Evolutionary conservation across 92 coral and sea anemone genomes (phyloP).

Genomic region (Phymanthus crucifer): DNA sequence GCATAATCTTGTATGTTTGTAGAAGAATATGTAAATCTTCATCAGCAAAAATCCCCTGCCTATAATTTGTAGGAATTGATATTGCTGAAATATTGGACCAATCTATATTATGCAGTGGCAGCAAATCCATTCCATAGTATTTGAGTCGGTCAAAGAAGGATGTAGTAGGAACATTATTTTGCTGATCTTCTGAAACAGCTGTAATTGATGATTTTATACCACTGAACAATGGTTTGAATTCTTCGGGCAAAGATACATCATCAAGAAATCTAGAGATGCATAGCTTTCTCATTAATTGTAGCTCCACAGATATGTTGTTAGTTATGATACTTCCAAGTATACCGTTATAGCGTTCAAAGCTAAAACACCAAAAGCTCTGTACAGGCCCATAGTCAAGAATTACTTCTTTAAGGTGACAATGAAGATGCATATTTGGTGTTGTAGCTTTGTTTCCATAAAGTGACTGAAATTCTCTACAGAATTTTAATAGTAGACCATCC

Average conservation of each 20-base stretch:
- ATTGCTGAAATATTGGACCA: background rate
- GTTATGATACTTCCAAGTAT: constrained; percentile 40
- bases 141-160: background rate
- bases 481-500: constrained; percentile 41
- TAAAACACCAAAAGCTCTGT: constrained; percentile 46
- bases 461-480: constrained; percentile 27
- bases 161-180: too few species aligned
- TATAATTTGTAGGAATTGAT: background rate
- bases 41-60: background rate
- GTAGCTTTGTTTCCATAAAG: constrained; percentile 42
- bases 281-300: constrained; percentile 61
- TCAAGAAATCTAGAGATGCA: background rate
- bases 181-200: too few species aligned
- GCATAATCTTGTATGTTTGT: background rate
- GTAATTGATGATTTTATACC: too few species aligned
- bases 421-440: constrained; percentile 57
- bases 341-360: constrained; percentile 47
- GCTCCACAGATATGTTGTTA: constrained; percentile 51
- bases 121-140: too few species aligned
- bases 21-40: background rate
- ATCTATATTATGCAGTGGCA: too few species aligned
- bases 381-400: constrained; percentile 53
- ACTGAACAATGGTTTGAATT: too few species aligned
- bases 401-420: constrained; percentile 48
- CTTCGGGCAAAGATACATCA: too few species aligned